Conservation (phyloP, 2,113 vertebrate genomes). For the Thermophis baileyi region DNA sequence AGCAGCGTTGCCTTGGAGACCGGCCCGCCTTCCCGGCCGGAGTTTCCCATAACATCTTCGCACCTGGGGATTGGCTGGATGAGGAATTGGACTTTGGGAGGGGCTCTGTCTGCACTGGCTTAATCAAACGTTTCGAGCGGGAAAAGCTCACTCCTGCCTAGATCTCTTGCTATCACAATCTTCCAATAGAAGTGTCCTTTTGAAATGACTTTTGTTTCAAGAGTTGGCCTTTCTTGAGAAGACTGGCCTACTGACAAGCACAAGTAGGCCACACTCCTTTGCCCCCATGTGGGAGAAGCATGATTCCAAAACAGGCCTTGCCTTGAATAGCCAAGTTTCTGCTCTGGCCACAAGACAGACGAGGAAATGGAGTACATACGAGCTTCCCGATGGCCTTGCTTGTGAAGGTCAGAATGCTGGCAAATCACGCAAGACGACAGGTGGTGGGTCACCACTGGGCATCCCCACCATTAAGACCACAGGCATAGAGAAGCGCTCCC, state of each 20-base stretch:
- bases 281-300: not conserved
- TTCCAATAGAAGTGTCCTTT: no score
- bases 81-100: no score
- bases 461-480: not conserved
- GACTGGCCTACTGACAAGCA: not conserved
- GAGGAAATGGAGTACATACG: not conserved
- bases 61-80: no score
- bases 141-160: no score
- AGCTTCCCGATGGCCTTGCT: not conserved
- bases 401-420: not conserved
- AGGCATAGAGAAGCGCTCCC: not conserved
- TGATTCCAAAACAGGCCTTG: not conserved
- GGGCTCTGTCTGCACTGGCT: no score
- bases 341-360: not conserved
- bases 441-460: not conserved
- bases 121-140: no score
- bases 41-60: no score
- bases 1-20: no score
- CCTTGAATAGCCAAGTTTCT: not conserved
- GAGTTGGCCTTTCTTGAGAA: no score
- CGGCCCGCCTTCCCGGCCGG: no score
- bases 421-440: not conserved
- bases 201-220: no score
- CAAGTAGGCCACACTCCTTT: not conserved
- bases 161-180: no score